Percentiles rank a stretch among this genome's conserved stretches.
Evolutionary conservation across 2,888 invertebrate species (phyloP).

Genomic region (Invenusta paracnida): DNA sequence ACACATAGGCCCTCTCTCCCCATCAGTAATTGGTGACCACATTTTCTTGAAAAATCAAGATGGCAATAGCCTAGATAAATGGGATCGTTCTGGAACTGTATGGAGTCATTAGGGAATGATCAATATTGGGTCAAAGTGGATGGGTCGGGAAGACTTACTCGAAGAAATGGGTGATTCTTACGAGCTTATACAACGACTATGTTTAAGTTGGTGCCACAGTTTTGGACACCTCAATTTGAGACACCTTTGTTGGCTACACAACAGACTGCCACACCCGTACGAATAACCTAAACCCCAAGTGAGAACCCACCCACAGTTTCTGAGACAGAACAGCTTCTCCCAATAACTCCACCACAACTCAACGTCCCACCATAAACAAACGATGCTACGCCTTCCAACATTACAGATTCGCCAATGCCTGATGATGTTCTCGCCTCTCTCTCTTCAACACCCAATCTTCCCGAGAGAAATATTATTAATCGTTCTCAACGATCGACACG

Average conservation of each 20-base stretch:
- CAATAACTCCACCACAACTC: not conserved
- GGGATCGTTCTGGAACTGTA: constrained; percentile 7
- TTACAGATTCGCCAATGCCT: not conserved
- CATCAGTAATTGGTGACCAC: not conserved
- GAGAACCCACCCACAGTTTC: too few species aligned
- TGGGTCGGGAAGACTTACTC: not conserved
- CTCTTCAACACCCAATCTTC: not conserved
- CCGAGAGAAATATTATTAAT: not conserved
- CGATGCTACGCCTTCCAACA: not conserved
- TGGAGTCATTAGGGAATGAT: constrained; percentile 1
- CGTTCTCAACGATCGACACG: not conserved
- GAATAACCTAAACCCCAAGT: too few species aligned
- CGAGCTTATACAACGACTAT: not conserved
- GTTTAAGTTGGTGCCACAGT: not conserved
- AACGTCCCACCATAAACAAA: not conserved
- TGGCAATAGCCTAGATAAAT: not conserved
- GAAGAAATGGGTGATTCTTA: not conserved
- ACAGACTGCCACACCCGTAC: not conserved
- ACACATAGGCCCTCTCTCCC: not conserved
- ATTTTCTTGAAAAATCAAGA: not conserved
- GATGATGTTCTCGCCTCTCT: not conserved
- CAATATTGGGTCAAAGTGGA: constrained; percentile 1
- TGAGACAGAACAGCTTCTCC: too few species aligned
- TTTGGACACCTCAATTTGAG: not conserved
- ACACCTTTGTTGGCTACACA: too few species aligned